A percentile compares a stretch with the other conserved stretches of the same genome.
Conservation (phyloP, 2,797 vertebrate species). For the Crenichthys baileyi region DNA sequence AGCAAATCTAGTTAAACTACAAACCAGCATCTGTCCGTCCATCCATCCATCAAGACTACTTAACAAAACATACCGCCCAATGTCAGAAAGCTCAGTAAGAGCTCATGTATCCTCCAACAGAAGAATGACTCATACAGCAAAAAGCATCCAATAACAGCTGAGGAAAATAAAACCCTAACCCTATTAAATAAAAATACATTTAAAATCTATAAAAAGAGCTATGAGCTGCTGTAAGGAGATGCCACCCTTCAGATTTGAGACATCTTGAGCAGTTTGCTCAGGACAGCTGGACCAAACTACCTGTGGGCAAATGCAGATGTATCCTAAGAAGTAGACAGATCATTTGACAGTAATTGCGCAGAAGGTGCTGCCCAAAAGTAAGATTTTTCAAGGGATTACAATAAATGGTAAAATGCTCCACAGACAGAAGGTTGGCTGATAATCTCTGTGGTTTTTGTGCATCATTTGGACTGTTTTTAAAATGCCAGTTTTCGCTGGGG, state of each 20-base stretch:
- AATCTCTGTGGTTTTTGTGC: neutral
- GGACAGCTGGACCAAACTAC: neutral
- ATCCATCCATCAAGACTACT: neutral
- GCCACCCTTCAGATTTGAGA: neutral
- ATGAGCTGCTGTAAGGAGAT: no score
- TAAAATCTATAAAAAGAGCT: no score
- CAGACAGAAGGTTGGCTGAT: neutral
- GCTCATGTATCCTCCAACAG: neutral
- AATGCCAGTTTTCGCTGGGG: neutral
- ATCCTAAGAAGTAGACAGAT: neutral
- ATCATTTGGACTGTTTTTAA: neutral
- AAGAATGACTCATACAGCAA: neutral
- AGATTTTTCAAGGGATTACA: neutral
- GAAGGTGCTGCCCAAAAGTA: neutral
- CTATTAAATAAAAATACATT: no score
- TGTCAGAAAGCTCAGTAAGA: no score
- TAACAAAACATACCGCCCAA: no score
- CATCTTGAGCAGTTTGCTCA: neutral
- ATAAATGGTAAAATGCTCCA: neutral
- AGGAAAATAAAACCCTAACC: no score
- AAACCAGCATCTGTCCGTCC: neutral
- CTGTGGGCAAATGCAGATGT: neutral
- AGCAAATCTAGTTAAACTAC: neutral
- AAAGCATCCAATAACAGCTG: neutral
- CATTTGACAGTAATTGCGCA: neutral